Conservation (phyloP, 2,888 invertebrate species). For the Tenthredo livida region DNA sequence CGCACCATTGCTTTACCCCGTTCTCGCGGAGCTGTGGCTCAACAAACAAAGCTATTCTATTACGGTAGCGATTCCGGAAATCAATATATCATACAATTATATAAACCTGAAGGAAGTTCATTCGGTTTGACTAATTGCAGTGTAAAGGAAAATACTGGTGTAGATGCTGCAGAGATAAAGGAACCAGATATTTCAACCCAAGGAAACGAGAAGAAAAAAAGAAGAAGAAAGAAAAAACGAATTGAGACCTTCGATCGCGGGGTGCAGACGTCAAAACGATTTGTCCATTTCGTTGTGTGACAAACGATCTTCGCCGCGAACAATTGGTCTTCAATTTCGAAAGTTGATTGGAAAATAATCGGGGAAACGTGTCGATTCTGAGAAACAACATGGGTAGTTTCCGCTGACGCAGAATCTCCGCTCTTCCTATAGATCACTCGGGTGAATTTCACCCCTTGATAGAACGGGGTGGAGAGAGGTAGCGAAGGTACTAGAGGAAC, state of each 20-base stretch:
- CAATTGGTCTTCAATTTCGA: constrained; percentile 8
- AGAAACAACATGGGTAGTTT: constrained; percentile 43
- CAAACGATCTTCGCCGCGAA: constrained; percentile 13
- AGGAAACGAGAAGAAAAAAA: neutral
- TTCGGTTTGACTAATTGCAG: neutral
- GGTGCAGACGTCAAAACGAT: neutral
- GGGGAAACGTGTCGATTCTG: constrained; percentile 27
- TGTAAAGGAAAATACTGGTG: neutral
- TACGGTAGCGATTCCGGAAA: neutral
- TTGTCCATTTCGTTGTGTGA: constrained; percentile 16
- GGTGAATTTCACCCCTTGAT: constrained; percentile 21
- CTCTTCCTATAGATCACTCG: constrained; percentile 39
- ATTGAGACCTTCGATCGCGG: neutral
- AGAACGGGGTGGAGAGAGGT: neutral
- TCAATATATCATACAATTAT: constrained; percentile 7
- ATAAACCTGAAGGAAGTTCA: neutral
- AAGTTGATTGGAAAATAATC: constrained; percentile 38
- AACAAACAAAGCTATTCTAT: constrained; percentile 33
- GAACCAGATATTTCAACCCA: neutral
- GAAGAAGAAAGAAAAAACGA: neutral
- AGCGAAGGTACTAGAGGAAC: neutral
- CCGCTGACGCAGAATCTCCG: constrained; percentile 46
- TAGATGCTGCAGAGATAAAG: neutral
- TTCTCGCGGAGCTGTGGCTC: neutral
- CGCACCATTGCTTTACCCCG: constrained; percentile 24